Evolutionary conservation across 2,113 vertebrate species (phyloP).

Genomic region (Upupa epops): DNA sequence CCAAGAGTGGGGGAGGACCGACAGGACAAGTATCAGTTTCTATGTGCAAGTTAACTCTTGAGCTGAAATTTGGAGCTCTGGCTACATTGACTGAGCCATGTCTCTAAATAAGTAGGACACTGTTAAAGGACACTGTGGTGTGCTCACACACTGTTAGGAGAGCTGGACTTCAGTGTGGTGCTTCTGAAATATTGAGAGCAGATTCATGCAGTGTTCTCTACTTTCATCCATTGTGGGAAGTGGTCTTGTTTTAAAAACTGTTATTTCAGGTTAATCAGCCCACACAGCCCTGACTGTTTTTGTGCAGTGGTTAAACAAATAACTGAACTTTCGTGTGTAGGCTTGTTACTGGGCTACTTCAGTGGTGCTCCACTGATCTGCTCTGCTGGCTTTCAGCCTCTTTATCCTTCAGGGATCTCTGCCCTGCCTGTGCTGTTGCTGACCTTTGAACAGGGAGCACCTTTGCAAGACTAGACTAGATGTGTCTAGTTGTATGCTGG

Average conservation of each 20-base stretch:
- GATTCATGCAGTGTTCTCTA: neutral
- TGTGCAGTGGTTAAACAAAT: neutral
- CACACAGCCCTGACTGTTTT: neutral
- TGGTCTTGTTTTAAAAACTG: neutral
- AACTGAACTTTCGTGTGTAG: neutral
- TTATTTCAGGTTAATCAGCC: neutral
- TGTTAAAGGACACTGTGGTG: neutral
- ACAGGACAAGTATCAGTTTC: neutral
- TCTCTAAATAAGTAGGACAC: neutral
- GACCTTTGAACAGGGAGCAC: neutral
- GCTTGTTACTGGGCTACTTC: neutral
- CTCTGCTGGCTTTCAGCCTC: fast-evolving
- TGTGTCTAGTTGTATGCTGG: neutral
- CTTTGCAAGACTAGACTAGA: neutral
- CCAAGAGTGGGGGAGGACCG: neutral
- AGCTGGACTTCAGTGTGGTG: neutral
- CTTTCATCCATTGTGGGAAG: neutral
- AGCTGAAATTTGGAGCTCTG: neutral
- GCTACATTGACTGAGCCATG: neutral
- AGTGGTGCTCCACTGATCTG: neutral
- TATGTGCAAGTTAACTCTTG: neutral
- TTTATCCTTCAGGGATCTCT: neutral
- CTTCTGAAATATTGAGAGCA: neutral
- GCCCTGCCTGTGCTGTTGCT: neutral
- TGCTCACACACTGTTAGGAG: neutral